Percentiles rank a stretch among this genome's conserved stretches.
phyloP scores from a whole-genome alignment of 2,797 vertebrate species.

The Potorous gilbertii region DNA sequence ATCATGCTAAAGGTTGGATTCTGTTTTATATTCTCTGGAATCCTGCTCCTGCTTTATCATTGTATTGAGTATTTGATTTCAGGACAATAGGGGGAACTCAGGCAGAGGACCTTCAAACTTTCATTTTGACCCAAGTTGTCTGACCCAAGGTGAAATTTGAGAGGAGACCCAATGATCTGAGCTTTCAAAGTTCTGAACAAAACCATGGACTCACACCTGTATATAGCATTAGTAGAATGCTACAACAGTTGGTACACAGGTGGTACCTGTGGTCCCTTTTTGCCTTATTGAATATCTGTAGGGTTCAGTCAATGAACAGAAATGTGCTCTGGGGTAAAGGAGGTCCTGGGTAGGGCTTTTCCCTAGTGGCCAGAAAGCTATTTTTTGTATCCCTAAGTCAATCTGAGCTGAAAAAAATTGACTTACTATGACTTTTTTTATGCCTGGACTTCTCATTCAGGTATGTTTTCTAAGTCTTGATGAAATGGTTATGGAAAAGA shows the following conservation, averaged over 20 bases:
- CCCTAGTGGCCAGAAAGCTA: too few species aligned
- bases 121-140: not conserved
- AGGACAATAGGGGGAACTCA: not conserved
- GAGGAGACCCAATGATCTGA: not conserved
- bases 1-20: not conserved
- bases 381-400: too few species aligned
- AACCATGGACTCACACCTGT: not conserved
- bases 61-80: not conserved
- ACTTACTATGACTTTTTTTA: too few species aligned
- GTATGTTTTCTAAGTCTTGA: too few species aligned
- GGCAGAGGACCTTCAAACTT: not conserved
- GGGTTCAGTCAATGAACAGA: not conserved
- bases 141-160: not conserved
- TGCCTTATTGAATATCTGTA: not conserved
- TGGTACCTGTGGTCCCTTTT: not conserved
- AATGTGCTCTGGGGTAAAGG: not conserved
- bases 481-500: too few species aligned
- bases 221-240: not conserved
- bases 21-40: not conserved
- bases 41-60: not conserved
- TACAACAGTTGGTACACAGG: not conserved
- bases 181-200: not conserved
- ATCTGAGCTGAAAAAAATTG: too few species aligned
- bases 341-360: not conserved
- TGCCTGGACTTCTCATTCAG: too few species aligned